Conservation (phyloP, 2,888 invertebrate species). For the Standfussiana lucernea region DNA sequence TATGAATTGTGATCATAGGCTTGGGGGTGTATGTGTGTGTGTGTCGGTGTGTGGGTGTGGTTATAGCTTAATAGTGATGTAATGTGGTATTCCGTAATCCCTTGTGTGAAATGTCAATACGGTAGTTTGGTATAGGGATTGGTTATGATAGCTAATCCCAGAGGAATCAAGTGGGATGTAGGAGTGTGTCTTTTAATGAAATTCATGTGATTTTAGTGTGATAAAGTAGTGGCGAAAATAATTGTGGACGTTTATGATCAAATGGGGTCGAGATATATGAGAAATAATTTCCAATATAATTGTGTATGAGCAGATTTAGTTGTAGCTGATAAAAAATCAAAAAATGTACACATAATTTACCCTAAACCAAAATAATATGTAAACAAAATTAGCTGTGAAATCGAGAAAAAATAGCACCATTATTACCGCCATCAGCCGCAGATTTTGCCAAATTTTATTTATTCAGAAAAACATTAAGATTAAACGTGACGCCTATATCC, state of each 20-base stretch:
- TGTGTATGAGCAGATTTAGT: background rate
- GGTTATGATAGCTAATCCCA: constrained; percentile 64
- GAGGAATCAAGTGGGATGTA: constrained; percentile 40
- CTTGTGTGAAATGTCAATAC: constrained; percentile 76
- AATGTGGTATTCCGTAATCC: constrained; percentile 69
- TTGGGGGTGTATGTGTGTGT: constrained; percentile 22
- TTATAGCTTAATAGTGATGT: constrained; percentile 68
- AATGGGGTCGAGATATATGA: background rate
- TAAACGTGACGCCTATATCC: constrained; percentile 63
- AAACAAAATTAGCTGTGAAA: constrained; percentile 24
- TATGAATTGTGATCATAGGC: constrained; percentile 62
- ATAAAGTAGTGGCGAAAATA: constrained; percentile 13
- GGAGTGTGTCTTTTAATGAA: constrained; percentile 41
- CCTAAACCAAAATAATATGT: background rate
- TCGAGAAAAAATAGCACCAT: constrained; percentile 22
- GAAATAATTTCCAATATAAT: background rate
- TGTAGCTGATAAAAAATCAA: background rate
- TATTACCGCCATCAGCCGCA: constrained; percentile 31
- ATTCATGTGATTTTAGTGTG: constrained; percentile 46
- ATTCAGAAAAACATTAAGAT: constrained; percentile 66
- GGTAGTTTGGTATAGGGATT: constrained; percentile 59
- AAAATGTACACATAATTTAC: background rate
- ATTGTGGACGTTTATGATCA: background rate
- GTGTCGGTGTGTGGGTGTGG: constrained; percentile 58
- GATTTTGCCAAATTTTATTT: constrained; percentile 57